Conservation (phyloP, 2,888 invertebrate genomes). For the Apeira syringaria region DNA sequence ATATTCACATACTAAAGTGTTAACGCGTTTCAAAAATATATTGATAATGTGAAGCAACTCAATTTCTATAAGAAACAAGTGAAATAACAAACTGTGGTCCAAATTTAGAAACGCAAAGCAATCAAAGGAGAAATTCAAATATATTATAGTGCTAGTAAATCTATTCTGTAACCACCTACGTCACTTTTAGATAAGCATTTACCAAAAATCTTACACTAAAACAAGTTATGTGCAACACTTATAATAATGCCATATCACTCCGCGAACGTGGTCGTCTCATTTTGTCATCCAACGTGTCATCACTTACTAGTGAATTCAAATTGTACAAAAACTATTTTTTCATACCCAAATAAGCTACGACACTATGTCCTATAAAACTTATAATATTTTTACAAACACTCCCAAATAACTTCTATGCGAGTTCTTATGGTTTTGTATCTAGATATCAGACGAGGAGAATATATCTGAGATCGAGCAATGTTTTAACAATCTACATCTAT, state of each 20-base stretch:
- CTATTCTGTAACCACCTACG: constrained; percentile 45
- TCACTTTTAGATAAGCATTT: constrained; percentile 51
- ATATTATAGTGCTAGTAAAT: constrained; percentile 41
- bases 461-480: constrained; percentile 28
- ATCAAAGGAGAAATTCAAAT: no score
- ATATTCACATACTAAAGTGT: constrained; percentile 47
- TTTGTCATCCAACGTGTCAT: constrained; percentile 48
- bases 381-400: constrained; percentile 64
- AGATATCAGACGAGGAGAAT: constrained; percentile 13
- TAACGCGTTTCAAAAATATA: constrained; percentile 55
- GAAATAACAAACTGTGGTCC: constrained; percentile 35
- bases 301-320: constrained; percentile 67
- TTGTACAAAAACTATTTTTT: constrained; percentile 78
- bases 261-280: constrained; percentile 6
- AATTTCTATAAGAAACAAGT: no score
- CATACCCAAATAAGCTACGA: constrained; percentile 63
- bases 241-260: constrained; percentile 4
- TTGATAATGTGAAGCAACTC: constrained; percentile 45
- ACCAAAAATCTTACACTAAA: constrained; percentile 43
- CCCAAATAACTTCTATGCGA: constrained; percentile 27
- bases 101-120: no score
- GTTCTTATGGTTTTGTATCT: constrained; percentile 19
- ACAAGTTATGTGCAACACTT: constrained; percentile 24
- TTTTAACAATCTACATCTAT: constrained; percentile 12
- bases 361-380: constrained; percentile 56